Percentiles rank a stretch among this genome's conserved stretches.
Evolutionary conservation across 1,140 invertebrate genomes (phyloP).

Genomic region (Tetramorium alpestre): DNA sequence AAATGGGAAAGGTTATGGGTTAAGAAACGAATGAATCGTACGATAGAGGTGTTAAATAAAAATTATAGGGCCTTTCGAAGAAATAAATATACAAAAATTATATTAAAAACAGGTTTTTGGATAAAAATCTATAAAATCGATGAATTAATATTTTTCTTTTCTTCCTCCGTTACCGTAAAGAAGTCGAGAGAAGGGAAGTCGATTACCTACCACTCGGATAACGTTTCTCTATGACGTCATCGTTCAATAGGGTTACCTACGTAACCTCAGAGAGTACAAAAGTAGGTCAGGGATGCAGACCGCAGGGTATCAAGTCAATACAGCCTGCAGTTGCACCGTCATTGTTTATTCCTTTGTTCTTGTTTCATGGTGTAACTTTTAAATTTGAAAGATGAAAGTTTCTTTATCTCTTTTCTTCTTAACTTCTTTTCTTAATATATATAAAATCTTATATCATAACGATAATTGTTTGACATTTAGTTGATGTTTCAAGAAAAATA

Average conservation of each 20-base stretch:
- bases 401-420: neutral
- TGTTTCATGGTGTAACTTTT: neutral
- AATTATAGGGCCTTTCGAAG: neutral
- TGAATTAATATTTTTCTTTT: neutral
- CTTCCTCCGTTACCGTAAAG: constrained; percentile 45
- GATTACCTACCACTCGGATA: constrained; percentile 61
- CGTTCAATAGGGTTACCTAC: constrained; percentile 64
- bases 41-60: neutral
- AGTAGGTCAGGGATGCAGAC: constrained; percentile 68
- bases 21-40: too few relatives aligned
- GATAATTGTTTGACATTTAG: neutral
- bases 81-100: neutral
- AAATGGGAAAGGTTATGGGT: too few relatives aligned
- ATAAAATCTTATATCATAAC: neutral
- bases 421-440: neutral
- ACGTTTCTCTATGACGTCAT: constrained; percentile 69
- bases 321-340: constrained; percentile 18
- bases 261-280: constrained; percentile 63
- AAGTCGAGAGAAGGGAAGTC: constrained; percentile 57
- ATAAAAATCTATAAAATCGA: constrained; percentile 23
- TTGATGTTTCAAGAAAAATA: neutral
- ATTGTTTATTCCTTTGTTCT: constrained; percentile 19
- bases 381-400: neutral
- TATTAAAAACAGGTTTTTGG: neutral
- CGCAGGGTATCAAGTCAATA: constrained; percentile 33